Conservation (phyloP, 2,888 invertebrate genomes). For the Metalampra italica region DNA sequence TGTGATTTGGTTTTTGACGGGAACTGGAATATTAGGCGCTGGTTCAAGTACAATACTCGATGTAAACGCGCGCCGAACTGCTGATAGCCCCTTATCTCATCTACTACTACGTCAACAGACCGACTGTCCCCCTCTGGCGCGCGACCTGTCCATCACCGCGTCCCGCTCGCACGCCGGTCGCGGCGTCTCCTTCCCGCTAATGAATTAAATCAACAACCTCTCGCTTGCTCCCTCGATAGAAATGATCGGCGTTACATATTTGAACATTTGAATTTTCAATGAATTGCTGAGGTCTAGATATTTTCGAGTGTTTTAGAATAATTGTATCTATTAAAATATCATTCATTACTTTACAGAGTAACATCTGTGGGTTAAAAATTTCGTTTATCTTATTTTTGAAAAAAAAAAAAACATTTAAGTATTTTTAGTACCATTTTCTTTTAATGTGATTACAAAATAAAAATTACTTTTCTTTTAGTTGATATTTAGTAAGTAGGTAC, state of each 20-base stretch:
- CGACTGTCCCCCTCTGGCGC: constrained; percentile 43
- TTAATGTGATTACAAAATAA: too few relatives aligned
- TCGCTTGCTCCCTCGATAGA: constrained; percentile 69
- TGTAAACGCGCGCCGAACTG: constrained; percentile 51
- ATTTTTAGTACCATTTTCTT: too few relatives aligned
- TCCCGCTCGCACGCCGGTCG: constrained; percentile 47
- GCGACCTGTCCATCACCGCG: constrained; percentile 21
- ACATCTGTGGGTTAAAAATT: too few relatives aligned
- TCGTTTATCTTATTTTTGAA: too few relatives aligned
- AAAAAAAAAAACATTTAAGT: too few relatives aligned
- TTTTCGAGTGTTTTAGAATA: background rate
- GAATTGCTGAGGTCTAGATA: constrained; percentile 32
- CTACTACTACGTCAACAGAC: constrained; percentile 75
- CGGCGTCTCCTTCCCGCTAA: constrained; percentile 61
- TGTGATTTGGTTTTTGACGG: too few relatives aligned
- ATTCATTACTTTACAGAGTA: too few relatives aligned
- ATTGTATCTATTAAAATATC: background rate
- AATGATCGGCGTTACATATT: constrained; percentile 57
- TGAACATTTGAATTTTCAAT: constrained; percentile 64
- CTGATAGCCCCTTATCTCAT: constrained; percentile 77
- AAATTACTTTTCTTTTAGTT: too few relatives aligned
- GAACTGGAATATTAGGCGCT: too few relatives aligned
- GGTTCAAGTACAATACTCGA: constrained; percentile 46
- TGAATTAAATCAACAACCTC: constrained; percentile 78
- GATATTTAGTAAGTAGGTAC: too few relatives aligned